Evolutionary conservation across 1,140 invertebrate species (phyloP).

Genomic region (Grapholita molesta): DNA sequence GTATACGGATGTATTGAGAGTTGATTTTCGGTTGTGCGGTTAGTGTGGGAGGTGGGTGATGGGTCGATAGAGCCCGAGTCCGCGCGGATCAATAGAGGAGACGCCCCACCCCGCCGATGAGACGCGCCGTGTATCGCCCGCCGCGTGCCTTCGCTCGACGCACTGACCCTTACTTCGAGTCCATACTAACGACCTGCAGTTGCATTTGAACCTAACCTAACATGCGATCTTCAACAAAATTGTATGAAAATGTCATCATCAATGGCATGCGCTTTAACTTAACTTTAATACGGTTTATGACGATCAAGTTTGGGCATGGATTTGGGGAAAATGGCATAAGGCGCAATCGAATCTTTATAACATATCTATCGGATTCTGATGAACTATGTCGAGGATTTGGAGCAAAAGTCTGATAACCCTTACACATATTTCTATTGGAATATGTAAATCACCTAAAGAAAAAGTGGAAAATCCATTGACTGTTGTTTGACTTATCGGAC

Average conservation of each 20-base stretch:
- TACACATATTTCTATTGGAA: no score
- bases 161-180: not conserved
- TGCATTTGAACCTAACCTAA: not conserved
- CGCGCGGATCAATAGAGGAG: conserved; percentile 64
- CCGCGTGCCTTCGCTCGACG: conserved; percentile 37
- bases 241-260: not conserved
- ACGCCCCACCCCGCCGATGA: conserved; percentile 28
- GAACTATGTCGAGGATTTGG: no score
- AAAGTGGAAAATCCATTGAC: no score
- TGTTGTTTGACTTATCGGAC: no score
- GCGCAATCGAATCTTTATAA: no score
- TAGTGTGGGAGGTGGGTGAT: conserved; percentile 40
- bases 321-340: no score
- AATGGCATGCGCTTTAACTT: no score
- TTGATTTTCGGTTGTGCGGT: conserved; percentile 45
- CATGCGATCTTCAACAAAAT: not conserved
- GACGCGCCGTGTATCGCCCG: conserved; percentile 46
- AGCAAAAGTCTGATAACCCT: no score
- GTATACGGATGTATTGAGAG: conserved; percentile 35
- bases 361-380: no score
- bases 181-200: conserved; percentile 8
- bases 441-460: no score
- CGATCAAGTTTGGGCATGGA: no score
- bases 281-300: no score
- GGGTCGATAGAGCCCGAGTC: conserved; percentile 62